These are phyloP conservation scores for Leptopilina drosophilae DNA, from an alignment of 2,888 invertebrate species.

Conservation along the genomic window DNA sequence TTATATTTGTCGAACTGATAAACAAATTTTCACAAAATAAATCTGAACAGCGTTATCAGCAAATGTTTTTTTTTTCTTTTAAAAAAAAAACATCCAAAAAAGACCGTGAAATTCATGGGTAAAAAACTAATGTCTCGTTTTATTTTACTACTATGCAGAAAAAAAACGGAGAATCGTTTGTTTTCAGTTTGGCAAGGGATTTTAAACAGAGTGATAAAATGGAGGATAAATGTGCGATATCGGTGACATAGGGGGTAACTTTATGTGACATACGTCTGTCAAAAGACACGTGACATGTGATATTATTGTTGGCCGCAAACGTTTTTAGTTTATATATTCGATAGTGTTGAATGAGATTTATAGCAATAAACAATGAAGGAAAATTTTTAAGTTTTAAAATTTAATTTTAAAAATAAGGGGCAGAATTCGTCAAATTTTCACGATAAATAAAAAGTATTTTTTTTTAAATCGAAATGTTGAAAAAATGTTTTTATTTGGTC, in stretches of 20 bases:
- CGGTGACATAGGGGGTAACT: conserved; percentile 55
- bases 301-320: conserved; percentile 52
- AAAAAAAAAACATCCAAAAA: background rate
- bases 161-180: background rate
- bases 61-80: background rate
- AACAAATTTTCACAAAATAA: background rate
- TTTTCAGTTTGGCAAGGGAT: background rate
- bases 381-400: no score
- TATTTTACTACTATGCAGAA: background rate
- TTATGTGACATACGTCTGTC: conserved; percentile 63
- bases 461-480: no score
- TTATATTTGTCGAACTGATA: background rate
- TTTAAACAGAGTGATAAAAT: conserved; percentile 16
- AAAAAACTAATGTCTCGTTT: background rate
- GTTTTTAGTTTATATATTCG: conserved; percentile 39
- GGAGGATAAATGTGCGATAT: conserved; percentile 47
- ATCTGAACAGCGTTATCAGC: background rate
- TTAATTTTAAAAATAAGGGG: no score
- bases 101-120: background rate
- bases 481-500: no score
- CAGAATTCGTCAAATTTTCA: no score
- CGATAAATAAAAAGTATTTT: no score
- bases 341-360: conserved; percentile 65
- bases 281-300: conserved; percentile 58
- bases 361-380: conserved; percentile 26